Conservation (phyloP, 2,797 vertebrate genomes). For the Lutjanus argentimaculatus region DNA sequence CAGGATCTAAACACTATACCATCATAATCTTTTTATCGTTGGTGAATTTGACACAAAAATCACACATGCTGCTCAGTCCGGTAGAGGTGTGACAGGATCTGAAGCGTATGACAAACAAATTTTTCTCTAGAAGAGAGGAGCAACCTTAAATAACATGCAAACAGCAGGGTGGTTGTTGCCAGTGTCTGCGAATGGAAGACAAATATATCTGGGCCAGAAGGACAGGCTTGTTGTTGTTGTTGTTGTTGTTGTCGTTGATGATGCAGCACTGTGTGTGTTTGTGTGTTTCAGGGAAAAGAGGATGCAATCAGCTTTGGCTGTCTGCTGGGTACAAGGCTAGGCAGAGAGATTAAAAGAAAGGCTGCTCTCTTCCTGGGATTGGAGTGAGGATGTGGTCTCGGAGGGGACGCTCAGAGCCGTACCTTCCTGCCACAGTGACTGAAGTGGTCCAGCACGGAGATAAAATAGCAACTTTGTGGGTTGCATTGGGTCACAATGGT, state of each 20-base stretch:
- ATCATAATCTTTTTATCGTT: constrained; percentile 27
- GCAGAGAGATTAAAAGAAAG: constrained; percentile 44
- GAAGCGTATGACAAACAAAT: constrained; percentile 2
- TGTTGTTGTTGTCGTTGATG: constrained; percentile 21
- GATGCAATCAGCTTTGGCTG: constrained; percentile 52
- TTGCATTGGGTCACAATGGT: background rate
- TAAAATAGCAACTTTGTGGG: background rate
- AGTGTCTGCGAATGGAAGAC: constrained; percentile 18
- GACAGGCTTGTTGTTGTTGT: constrained; percentile 28
- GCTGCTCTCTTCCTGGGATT: constrained; percentile 46
- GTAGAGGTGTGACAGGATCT: background rate
- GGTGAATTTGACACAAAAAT: background rate
- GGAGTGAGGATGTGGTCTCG: constrained; percentile 18
- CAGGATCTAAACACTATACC: constrained; percentile 25
- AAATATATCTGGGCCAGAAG: constrained; percentile 23
- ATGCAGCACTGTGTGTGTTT: constrained; percentile 6
- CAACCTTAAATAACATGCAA: background rate
- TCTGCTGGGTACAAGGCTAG: constrained; percentile 33
- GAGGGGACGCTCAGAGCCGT: constrained; percentile 9
- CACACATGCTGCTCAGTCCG: background rate
- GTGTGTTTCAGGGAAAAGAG: constrained; percentile 45
- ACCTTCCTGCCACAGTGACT: background rate
- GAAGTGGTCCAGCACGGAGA: background rate
- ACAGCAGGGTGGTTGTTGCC: background rate
- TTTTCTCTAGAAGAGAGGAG: background rate